Evolutionary conservation across 2,113 vertebrate genomes (phyloP).

Genomic region (Emydocephalus ijimae): DNA sequence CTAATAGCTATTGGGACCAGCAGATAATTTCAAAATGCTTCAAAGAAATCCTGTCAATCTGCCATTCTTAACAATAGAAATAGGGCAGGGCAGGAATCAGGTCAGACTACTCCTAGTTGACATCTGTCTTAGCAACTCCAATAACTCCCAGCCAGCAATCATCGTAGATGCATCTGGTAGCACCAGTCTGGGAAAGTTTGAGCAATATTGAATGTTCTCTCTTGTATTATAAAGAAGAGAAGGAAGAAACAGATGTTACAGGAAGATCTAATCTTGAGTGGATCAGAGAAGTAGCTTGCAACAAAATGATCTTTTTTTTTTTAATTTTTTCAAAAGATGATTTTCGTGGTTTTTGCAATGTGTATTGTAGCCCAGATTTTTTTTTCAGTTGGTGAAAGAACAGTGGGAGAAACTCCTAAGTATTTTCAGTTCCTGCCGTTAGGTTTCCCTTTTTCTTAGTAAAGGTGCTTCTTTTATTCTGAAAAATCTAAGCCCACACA

Average conservation of each 20-base stretch:
- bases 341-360: not conserved
- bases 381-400: not conserved
- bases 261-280: not conserved
- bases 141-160: not conserved
- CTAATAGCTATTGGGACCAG: not conserved
- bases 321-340: not conserved
- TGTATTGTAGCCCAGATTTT: not conserved
- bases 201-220: not conserved
- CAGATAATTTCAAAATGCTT: not conserved
- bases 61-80: not conserved
- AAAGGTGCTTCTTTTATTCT: not conserved
- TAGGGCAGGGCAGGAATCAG: not conserved
- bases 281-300: not conserved
- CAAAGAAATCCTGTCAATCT: not conserved
- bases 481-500: not conserved
- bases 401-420: not conserved
- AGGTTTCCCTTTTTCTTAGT: not conserved
- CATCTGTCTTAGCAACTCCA: not conserved
- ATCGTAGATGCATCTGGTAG: not conserved
- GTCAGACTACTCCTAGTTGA: not conserved
- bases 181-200: not conserved
- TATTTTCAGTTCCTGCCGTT: not conserved
- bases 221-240: not conserved
- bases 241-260: not conserved
- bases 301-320: not conserved